phyloP scores from a whole-genome alignment of 2,113 vertebrate genomes.

The Chamaetylas fuelleborni region DNA sequence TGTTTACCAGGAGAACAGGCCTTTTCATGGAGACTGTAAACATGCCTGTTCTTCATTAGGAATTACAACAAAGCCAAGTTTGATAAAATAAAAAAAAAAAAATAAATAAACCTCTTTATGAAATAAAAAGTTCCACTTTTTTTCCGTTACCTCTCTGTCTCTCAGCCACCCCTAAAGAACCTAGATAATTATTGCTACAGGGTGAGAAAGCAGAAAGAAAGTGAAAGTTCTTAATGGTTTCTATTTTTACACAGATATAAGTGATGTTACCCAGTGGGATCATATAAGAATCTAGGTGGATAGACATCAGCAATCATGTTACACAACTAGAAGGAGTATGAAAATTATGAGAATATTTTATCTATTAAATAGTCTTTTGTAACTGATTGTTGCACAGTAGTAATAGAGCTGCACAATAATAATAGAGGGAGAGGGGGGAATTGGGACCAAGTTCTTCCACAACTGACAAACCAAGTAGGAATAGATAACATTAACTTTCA shows the following conservation, averaged over 20 bases:
- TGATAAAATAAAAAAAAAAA: neutral
- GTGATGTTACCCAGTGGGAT: neutral
- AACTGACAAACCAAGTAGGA: neutral
- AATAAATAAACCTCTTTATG: neutral
- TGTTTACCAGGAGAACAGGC: neutral
- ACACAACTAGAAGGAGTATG: neutral
- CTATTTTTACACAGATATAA: conserved; percentile 29
- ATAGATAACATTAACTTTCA: neutral
- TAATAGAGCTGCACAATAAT: neutral
- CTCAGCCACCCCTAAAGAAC: neutral
- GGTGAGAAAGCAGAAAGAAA: neutral
- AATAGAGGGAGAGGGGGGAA: rapidly evolving
- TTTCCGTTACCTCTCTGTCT: neutral
- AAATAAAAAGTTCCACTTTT: neutral
- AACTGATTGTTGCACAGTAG: neutral
- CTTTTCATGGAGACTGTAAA: neutral
- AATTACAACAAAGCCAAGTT: neutral
- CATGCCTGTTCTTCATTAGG: neutral
- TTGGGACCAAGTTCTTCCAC: neutral
- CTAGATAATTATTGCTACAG: conserved; percentile 14
- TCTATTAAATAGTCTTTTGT: neutral
- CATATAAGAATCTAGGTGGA: neutral
- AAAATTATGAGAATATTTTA: neutral
- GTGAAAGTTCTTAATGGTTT: conserved; percentile 11
- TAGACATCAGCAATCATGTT: neutral